Evolutionary conservation across 2,888 invertebrate species (phyloP).

Genomic region (Philopedon plagiatum): DNA sequence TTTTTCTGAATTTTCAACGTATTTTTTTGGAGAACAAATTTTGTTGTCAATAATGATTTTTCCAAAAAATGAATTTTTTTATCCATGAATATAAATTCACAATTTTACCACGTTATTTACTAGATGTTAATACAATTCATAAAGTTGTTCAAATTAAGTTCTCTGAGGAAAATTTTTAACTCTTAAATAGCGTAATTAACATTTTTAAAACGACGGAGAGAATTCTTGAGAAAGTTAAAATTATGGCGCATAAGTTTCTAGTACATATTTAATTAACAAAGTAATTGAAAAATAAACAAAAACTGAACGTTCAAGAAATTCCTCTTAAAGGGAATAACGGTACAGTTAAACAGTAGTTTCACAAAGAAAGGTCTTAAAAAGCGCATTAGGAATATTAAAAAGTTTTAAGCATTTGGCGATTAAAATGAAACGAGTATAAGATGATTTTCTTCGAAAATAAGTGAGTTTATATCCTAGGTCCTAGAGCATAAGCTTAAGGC

Average conservation of each 20-base stretch:
- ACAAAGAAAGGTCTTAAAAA: not conserved
- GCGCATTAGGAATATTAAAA: slow-evolving; percentile 2
- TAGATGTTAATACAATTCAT: too few relatives aligned
- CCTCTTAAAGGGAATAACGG: slow-evolving; percentile 5
- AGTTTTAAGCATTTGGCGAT: not conserved
- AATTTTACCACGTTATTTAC: too few relatives aligned
- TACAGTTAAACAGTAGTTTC: slow-evolving; percentile 13
- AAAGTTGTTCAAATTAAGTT: too few relatives aligned
- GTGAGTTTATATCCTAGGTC: not conserved
- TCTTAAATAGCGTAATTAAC: slow-evolving; percentile 15
- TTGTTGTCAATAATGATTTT: too few relatives aligned
- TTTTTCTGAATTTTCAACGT: too few relatives aligned
- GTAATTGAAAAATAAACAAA: slow-evolving; percentile 19
- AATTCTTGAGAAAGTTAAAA: slow-evolving; percentile 31
- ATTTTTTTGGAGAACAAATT: too few relatives aligned
- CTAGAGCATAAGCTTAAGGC: too few relatives aligned
- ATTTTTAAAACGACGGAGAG: not conserved
- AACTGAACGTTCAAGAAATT: slow-evolving; percentile 18
- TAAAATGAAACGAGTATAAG: not conserved
- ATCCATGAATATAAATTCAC: too few relatives aligned
- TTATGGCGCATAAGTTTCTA: slow-evolving; percentile 20
- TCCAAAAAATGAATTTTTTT: too few relatives aligned
- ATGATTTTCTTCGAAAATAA: not conserved
- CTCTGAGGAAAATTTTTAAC: slow-evolving; percentile 1
- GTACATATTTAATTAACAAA: slow-evolving; percentile 21